These are phyloP conservation scores for Phragmatobia fuliginosa DNA, from an alignment of 2,888 invertebrate species.

Conservation along the genomic window DNA sequence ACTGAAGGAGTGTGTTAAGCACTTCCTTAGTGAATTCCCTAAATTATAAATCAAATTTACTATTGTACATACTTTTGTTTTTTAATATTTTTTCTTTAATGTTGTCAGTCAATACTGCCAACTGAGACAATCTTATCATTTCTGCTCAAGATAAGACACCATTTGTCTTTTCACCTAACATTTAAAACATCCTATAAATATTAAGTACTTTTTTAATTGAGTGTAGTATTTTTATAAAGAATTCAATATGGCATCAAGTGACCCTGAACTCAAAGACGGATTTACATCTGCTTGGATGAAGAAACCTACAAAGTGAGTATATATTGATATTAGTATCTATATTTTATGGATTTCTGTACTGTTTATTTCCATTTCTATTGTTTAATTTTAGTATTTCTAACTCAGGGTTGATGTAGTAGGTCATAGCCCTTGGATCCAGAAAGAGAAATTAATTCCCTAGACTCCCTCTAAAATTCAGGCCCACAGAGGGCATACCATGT, in stretches of 20 bases:
- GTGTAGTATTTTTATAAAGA: conserved; percentile 15
- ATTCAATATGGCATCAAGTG: conserved; percentile 80
- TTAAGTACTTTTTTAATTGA: conserved; percentile 13
- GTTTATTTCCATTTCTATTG: background rate
- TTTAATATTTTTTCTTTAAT: conserved; percentile 44
- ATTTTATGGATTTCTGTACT: background rate
- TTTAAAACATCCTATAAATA: background rate
- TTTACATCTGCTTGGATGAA: conserved; percentile 92
- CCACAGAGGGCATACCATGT: too few relatives aligned
- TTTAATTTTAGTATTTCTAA: background rate
- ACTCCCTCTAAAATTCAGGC: too few relatives aligned
- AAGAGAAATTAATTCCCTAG: too few relatives aligned
- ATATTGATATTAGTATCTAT: background rate
- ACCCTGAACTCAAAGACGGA: conserved; percentile 87
- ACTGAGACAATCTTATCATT: conserved; percentile 78
- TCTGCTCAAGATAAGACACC: conserved; percentile 79
- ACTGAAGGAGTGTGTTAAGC: conserved; percentile 78
- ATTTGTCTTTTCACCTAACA: conserved; percentile 46
- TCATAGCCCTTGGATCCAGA: too few relatives aligned
- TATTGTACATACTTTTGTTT: conserved; percentile 34
- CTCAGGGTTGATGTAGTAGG: background rate
- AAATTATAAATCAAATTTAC: conserved; percentile 47
- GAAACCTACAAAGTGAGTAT: conserved; percentile 86
- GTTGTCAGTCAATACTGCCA: conserved; percentile 61
- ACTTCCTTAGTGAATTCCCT: conserved; percentile 43